phyloP scores from a whole-genome alignment of 2,797 vertebrate species.

The Capromys pilorides region DNA sequence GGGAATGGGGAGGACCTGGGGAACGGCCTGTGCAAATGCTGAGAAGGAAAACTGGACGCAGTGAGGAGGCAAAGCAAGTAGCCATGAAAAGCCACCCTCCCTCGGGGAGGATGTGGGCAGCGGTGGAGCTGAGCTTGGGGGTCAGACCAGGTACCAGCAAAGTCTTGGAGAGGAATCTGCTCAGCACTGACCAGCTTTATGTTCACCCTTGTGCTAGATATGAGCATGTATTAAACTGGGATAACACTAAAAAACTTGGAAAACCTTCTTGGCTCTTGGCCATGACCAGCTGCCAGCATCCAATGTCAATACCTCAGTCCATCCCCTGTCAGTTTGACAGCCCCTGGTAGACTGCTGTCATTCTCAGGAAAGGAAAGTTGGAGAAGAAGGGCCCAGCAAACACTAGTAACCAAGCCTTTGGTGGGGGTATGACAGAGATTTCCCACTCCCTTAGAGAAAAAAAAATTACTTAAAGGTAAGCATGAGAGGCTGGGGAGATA shows the following conservation, averaged over 20 bases:
- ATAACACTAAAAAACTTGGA: slow-evolving; percentile 26
- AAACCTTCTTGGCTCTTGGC: neutral
- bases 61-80: accelerated
- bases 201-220: neutral
- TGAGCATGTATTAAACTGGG: neutral
- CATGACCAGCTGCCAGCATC: neutral
- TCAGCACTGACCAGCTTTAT: neutral
- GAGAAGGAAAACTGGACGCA: neutral
- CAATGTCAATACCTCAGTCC: neutral
- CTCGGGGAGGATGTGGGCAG: neutral
- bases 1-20: neutral
- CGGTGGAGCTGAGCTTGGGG: neutral
- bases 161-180: neutral
- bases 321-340: neutral
- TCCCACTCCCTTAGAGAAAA: neutral
- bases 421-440: neutral
- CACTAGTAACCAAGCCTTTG: neutral
- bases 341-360: neutral
- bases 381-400: neutral
- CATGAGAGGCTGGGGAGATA: neutral
- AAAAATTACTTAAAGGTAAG: neutral
- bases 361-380: neutral
- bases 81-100: neutral
- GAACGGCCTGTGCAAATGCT: neutral
- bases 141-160: neutral